Percentiles rank a stretch among this genome's conserved stretches.
Conservation (phyloP, 2,797 vertebrate species). For the Knipowitschia caucasica region DNA sequence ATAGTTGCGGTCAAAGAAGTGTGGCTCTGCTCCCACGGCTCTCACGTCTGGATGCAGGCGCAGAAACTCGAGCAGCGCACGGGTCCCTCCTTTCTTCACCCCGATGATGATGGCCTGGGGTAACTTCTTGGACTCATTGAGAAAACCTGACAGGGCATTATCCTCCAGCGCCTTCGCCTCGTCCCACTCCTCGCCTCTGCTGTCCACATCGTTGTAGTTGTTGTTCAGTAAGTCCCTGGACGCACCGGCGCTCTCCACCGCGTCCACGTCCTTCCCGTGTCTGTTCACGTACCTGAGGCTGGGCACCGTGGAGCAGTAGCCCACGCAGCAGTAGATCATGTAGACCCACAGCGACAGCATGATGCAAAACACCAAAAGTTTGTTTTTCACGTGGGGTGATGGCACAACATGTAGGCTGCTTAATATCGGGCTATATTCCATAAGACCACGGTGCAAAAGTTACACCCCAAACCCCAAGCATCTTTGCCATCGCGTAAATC, state of each 20-base stretch:
- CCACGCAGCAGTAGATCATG: slow-evolving; percentile 88
- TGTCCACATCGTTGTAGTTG: slow-evolving; percentile 72
- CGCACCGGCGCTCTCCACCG: slow-evolving; percentile 49
- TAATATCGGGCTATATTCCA: slow-evolving; percentile 88
- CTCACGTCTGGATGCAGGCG: slow-evolving; percentile 90
- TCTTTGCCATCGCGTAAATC: slow-evolving; percentile 57
- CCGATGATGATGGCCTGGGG: slow-evolving; percentile 91
- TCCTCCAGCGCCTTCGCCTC: slow-evolving; percentile 65
- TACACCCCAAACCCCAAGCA: slow-evolving; percentile 66
- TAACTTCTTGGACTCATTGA: slow-evolving; percentile 82
- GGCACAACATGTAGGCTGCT: slow-evolving; percentile 82
- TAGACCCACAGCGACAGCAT: slow-evolving; percentile 94
- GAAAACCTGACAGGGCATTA: slow-evolving; percentile 72
- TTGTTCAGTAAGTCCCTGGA: slow-evolving; percentile 76
- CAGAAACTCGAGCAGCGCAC: slow-evolving; percentile 94
- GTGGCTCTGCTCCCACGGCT: slow-evolving; percentile 91
- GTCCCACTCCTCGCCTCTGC: slow-evolving; percentile 72
- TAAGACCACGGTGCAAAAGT: slow-evolving; percentile 73
- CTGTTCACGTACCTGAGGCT: slow-evolving; percentile 60
- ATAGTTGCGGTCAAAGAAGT: slow-evolving; percentile 96
- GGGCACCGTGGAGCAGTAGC: slow-evolving; percentile 82
- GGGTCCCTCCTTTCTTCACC: slow-evolving; percentile 94
- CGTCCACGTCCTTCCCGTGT: slow-evolving; percentile 34
- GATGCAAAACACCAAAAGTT: slow-evolving; percentile 84
- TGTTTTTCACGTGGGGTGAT: slow-evolving; percentile 84